Percentiles rank a stretch among this genome's conserved stretches.
Conservation (phyloP, 2,113 vertebrate genomes). For the Hystrix cristata region DNA sequence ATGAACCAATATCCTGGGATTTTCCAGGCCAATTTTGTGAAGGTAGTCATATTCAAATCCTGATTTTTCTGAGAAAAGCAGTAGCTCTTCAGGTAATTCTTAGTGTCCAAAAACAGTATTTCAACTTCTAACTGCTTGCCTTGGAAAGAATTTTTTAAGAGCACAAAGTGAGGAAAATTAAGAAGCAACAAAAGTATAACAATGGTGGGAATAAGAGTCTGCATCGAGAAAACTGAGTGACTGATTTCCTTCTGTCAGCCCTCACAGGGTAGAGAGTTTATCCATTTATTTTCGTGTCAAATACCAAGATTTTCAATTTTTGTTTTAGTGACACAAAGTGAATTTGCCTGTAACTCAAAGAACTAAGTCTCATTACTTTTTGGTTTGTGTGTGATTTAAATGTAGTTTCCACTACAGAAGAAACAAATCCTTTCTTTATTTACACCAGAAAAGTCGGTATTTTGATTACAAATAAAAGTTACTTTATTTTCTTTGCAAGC, state of each 20-base stretch:
- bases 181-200: background rate
- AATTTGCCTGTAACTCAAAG: constrained; percentile 40
- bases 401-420: background rate
- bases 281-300: background rate
- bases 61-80: constrained; percentile 13
- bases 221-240: background rate
- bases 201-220: background rate
- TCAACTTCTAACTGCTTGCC: background rate
- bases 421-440: constrained; percentile 33
- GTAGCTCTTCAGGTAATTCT: background rate
- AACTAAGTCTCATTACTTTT: constrained; percentile 47
- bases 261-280: background rate
- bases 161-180: background rate
- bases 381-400: constrained; percentile 49
- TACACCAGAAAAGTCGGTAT: constrained; percentile 13
- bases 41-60: background rate
- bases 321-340: constrained; percentile 38
- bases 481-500: constrained; percentile 40
- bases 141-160: background rate
- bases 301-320: constrained; percentile 34
- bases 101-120: background rate
- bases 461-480: constrained; percentile 59
- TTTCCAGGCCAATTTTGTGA: constrained; percentile 42
- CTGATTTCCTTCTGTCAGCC: constrained; percentile 16
- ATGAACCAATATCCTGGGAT: background rate